Conservation (phyloP, 1,140 invertebrate genomes). For the Arctopsyche grandis region DNA sequence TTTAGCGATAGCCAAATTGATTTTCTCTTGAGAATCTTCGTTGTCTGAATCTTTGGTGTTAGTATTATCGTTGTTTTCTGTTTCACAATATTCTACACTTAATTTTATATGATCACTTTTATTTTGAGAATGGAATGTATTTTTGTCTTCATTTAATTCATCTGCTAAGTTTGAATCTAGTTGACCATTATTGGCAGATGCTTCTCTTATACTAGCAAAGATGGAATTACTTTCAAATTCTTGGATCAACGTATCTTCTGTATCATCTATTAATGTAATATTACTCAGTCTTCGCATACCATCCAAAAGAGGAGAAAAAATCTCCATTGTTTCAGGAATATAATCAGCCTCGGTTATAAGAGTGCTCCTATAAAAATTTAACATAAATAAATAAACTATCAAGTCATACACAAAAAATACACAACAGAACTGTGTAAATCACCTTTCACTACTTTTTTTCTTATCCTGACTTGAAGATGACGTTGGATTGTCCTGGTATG, state of each 20-base stretch:
- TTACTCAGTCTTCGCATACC: constrained; percentile 59
- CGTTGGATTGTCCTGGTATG: constrained; percentile 16
- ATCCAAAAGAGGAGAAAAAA: constrained; percentile 64
- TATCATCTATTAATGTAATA: constrained; percentile 52
- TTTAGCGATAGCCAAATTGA: constrained; percentile 31
- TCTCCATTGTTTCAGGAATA: constrained; percentile 64
- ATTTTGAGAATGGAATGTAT: constrained; percentile 30
- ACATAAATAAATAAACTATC: not conserved
- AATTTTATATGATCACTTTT: constrained; percentile 20
- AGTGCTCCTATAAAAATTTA: constrained; percentile 57
- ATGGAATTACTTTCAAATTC: constrained; percentile 3
- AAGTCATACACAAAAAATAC: not conserved
- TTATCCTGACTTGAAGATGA: constrained; percentile 11
- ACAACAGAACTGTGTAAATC: constrained; percentile 18
- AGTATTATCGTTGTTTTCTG: constrained; percentile 6
- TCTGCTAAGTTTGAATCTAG: not conserved
- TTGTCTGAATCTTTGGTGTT: constrained; percentile 45
- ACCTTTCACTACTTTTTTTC: constrained; percentile 14
- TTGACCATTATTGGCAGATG: not conserved
- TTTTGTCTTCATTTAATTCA: not conserved
- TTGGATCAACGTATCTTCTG: constrained; percentile 8
- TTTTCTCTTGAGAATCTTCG: constrained; percentile 37
- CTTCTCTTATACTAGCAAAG: not conserved
- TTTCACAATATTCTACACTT: constrained; percentile 34
- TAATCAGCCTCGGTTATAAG: constrained; percentile 63